phyloP scores from a whole-genome alignment of 2,113 vertebrate genomes.

The Lepisosteus oculatus region DNA sequence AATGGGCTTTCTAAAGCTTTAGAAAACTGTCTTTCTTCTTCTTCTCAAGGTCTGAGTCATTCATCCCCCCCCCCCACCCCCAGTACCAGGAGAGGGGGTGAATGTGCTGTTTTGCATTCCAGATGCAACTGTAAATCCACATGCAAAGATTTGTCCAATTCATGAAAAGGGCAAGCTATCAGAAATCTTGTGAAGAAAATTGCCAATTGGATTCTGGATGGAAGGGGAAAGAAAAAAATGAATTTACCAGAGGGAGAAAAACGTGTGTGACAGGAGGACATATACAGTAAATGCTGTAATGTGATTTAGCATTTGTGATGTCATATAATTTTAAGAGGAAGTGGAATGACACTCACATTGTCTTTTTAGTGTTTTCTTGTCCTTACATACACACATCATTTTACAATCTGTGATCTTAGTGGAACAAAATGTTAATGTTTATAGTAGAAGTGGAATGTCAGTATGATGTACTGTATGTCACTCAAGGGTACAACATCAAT shows the following conservation, averaged over 20 bases:
- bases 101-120: conserved; percentile 7
- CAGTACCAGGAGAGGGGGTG: background rate
- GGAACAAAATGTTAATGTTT: no score
- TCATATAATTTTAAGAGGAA: no score
- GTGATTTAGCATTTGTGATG: background rate
- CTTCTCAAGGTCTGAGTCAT: background rate
- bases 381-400: no score
- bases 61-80: background rate
- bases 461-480: no score
- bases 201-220: conserved; percentile 4
- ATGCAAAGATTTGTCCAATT: conserved; percentile 13
- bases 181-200: background rate
- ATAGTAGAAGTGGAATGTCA: no score
- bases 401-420: no score
- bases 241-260: background rate
- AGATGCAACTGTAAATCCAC: conserved; percentile 2
- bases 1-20: conserved; percentile 14
- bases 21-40: background rate
- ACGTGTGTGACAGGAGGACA: background rate
- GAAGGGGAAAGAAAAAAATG: background rate
- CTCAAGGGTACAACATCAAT: no score
- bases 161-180: conserved; percentile 14
- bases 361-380: no score
- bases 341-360: no score
- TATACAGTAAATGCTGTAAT: no score